These are phyloP conservation scores for Falco berigora DNA, from an alignment of 2,797 vertebrate genomes.

Conservation along the genomic window DNA sequence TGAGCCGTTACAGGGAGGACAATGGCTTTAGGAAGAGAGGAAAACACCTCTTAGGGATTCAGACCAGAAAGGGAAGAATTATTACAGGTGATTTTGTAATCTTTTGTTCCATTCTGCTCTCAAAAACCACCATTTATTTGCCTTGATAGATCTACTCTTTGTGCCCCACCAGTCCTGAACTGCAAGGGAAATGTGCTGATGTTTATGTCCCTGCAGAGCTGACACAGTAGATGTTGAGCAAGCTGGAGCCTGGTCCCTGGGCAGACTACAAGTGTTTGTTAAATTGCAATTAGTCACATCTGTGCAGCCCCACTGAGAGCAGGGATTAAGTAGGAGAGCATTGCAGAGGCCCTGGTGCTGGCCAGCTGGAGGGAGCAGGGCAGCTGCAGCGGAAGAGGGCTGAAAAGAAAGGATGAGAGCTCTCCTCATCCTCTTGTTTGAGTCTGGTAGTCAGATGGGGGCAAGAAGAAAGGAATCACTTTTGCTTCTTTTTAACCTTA, in stretches of 20 bases:
- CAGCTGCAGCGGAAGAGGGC: not conserved
- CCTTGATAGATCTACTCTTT: not conserved
- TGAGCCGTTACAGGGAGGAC: not conserved
- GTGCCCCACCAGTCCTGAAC: not conserved
- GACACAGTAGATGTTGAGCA: not conserved
- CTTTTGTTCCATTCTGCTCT: not conserved
- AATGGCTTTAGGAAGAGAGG: not conserved
- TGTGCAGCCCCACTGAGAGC: not conserved
- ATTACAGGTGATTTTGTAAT: constrained; percentile 7
- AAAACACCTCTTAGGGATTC: constrained; percentile 43
- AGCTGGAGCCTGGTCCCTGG: not conserved
- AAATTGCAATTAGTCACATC: not conserved
- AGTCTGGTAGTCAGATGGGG: not conserved
- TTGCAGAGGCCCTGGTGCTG: not conserved
- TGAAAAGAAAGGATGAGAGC: not conserved
- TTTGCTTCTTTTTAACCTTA: not conserved
- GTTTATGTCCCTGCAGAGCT: not conserved
- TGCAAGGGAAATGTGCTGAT: not conserved
- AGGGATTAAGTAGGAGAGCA: not conserved
- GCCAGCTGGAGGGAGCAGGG: not conserved
- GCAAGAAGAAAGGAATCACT: not conserved
- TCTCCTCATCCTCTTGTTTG: not conserved
- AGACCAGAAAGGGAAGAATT: constrained; percentile 27
- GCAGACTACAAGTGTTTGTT: not conserved
- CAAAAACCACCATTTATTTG: not conserved